Evolutionary conservation across 2,888 invertebrate genomes (phyloP).

Genomic region (Orthonychiurus folsomi): DNA sequence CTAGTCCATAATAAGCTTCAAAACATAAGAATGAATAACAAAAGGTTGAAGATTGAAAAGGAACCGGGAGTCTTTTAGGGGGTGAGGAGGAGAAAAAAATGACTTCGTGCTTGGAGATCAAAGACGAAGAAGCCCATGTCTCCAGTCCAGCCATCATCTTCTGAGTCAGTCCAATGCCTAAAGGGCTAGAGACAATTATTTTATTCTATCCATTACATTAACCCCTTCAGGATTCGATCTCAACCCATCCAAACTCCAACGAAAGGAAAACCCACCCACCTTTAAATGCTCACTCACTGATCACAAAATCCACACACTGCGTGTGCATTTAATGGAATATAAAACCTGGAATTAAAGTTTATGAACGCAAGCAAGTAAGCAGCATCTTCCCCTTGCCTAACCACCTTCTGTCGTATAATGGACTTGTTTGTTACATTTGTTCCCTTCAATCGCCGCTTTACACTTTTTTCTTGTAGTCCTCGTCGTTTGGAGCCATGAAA

Average conservation of each 20-base stretch:
- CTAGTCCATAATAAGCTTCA: no score
- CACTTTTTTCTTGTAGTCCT: background rate
- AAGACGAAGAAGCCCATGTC: background rate
- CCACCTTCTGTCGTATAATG: background rate
- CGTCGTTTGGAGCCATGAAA: background rate
- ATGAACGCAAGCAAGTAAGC: no score
- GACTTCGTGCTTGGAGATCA: background rate
- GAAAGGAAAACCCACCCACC: background rate
- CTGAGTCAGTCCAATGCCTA: background rate
- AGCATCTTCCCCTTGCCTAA: background rate
- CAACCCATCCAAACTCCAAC: background rate
- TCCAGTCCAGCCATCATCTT: no score
- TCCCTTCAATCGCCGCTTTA: background rate
- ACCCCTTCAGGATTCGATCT: background rate
- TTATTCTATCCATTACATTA: background rate
- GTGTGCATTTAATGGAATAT: background rate
- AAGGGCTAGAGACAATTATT: background rate
- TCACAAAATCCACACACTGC: background rate
- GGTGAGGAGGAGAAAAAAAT: background rate
- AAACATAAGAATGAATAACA: background rate
- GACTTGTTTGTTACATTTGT: conserved; percentile 1
- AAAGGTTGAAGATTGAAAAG: background rate
- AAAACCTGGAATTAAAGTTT: background rate
- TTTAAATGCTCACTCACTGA: background rate
- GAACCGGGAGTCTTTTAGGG: background rate